Percentiles rank a stretch among this genome's conserved stretches.
Evolutionary conservation across 2,888 invertebrate species (phyloP).

Genomic region (Eupithecia exiguata): DNA sequence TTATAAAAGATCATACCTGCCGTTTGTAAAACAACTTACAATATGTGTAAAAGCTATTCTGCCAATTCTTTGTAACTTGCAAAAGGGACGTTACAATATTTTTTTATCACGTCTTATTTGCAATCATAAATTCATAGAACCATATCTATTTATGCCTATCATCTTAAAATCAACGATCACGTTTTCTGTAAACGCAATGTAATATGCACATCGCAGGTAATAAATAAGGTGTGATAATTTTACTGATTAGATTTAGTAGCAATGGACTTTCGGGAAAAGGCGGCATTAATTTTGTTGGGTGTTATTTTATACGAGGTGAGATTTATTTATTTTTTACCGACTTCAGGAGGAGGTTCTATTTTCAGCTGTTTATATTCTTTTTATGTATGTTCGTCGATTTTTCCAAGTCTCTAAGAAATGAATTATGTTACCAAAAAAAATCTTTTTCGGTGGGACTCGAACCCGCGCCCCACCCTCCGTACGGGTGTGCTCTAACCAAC

Average conservation of each 20-base stretch:
- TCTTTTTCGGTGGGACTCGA: too few species aligned
- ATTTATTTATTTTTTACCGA: not conserved
- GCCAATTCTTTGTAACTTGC: not conserved
- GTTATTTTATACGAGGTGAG: constrained; percentile 57
- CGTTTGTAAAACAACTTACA: too few species aligned
- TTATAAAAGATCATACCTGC: too few species aligned
- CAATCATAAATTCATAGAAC: constrained; percentile 5
- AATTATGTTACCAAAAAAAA: too few species aligned
- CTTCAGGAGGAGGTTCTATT: too few species aligned
- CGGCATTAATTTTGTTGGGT: constrained; percentile 52
- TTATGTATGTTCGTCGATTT: too few species aligned
- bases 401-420: too few species aligned
- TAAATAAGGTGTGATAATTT: constrained; percentile 45
- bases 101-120: constrained; percentile 1
- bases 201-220: constrained; percentile 38
- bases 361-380: too few species aligned
- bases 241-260: constrained; percentile 45
- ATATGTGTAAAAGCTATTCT: not conserved
- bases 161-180: constrained; percentile 36
- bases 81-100: not conserved
- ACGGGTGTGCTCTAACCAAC: too few species aligned
- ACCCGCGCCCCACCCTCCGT: too few species aligned
- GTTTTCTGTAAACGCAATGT: constrained; percentile 39
- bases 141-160: constrained; percentile 8
- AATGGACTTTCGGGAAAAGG: constrained; percentile 64